Base-by-base conservation (phyloP, 1,140 invertebrate genomes). In the Belonocnema kinseyi region DNA sequence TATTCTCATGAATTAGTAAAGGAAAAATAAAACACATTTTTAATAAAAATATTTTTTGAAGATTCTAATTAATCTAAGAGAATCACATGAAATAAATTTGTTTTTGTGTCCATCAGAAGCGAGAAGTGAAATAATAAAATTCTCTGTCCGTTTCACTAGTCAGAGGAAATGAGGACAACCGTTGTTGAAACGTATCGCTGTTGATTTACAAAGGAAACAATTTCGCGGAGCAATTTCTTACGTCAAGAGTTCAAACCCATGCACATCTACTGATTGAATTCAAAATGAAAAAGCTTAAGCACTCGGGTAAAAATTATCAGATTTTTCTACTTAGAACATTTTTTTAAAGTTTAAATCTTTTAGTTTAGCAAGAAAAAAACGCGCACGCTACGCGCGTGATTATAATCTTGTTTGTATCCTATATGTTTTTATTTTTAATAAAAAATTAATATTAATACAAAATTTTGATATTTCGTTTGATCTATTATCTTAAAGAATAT, bases 161-260 rank as follows among this genome's bases (percentile, higher is more conserved):
- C 72, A 72, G 75, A 77, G 72, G 66, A 74, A 81, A 78, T 70
- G 73, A 74, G 73, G 50, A 46, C 54, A 75, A 61, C 17, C 40
- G 50, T 56, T 33, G 70, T 74, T 73, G 71, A 78, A 81, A 81
- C 72, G 72, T 81, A 78, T 76, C 77, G 77, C 46, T 50, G 58
- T 72, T 81, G 77, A 81, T 81, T 81, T 81, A 81, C 78, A 78
- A 78, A 81, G 77, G 77, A 78, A 81, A 81, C 78, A 78, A 78
- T 81, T 81, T 51, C 70, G 21, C 58, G 21, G 14, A 46, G 80
- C 74, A 76, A 81, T 81, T 80, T 73, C 78, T 77, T 74, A 80
- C 72, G 75, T 80, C 73, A 72, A 72, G 72, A 50, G 5, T 16
- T 12, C 2, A 21, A 21, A n/a, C 7, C 21, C 19, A 17, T n/a